A percentile compares a stretch with the other conserved stretches of the same genome.
Evolutionary conservation across 2,888 invertebrate genomes (phyloP).

Genomic region (Hydriomena furcata): DNA sequence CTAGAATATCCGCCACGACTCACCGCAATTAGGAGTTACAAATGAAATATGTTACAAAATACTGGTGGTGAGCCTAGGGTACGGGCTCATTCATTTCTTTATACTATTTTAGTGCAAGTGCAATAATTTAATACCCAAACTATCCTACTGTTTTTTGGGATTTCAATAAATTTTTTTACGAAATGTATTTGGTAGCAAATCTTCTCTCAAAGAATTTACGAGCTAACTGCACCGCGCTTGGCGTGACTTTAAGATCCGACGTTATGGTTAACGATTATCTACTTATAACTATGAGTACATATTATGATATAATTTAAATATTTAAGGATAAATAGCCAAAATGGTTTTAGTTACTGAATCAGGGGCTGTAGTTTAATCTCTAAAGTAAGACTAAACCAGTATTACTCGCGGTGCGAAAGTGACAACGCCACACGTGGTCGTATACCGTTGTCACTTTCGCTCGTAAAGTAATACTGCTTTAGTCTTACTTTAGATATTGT

Average conservation of each 20-base stretch:
- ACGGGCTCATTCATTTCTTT: slow-evolving; percentile 46
- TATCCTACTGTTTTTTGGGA: slow-evolving; percentile 52
- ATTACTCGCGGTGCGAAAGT: no score
- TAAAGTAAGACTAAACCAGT: no score
- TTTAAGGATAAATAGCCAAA: slow-evolving; percentile 20
- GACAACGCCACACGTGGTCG: no score
- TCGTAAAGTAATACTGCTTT: no score
- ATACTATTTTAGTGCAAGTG: slow-evolving; percentile 63
- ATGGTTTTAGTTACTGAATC: not conserved
- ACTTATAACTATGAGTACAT: slow-evolving; percentile 12
- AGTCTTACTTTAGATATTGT: no score
- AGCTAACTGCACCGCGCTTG: slow-evolving; percentile 50
- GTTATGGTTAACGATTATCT: slow-evolving; percentile 8
- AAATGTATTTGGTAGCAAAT: slow-evolving; percentile 53
- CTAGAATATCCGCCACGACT: slow-evolving; percentile 43
- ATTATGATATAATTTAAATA: slow-evolving; percentile 6
- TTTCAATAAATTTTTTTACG: slow-evolving; percentile 45
- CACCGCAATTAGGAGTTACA: slow-evolving; percentile 41
- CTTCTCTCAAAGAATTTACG: slow-evolving; percentile 26
- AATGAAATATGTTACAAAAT: slow-evolving; percentile 42
- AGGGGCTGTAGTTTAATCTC: no score
- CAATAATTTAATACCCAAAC: slow-evolving; percentile 54
- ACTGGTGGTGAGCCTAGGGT: slow-evolving; percentile 41
- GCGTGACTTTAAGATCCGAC: slow-evolving; percentile 28
- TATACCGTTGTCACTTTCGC: no score